A percentile compares a stretch with the other conserved stretches of the same genome.
Conservation (phyloP, 53 echinoderm and acorn worm genomes). For the Hippasteria phrygiana region DNA sequence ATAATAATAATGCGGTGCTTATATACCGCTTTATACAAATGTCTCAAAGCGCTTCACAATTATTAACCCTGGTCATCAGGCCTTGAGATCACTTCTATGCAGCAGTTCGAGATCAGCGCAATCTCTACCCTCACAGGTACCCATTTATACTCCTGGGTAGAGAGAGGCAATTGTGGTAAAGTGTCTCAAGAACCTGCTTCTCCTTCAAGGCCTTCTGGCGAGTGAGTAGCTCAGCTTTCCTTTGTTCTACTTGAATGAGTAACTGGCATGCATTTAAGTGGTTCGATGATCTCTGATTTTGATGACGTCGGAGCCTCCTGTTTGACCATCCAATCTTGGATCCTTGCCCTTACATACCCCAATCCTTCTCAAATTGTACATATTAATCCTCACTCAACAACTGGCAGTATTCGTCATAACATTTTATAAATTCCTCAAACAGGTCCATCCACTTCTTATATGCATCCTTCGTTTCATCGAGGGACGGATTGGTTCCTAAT, state of each 20-base stretch:
- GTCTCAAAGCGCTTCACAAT: no score
- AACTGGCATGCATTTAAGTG: conserved; percentile 25
- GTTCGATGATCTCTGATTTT: conserved; percentile 21
- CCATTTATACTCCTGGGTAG: no score
- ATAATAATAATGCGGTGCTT: neutral
- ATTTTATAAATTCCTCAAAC: conserved; percentile 51
- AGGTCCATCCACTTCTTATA: conserved; percentile 56
- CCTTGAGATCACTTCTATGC: no score
- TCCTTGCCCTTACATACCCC: conserved; percentile 25
- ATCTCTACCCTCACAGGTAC: no score
- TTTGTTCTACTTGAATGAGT: conserved; percentile 16
- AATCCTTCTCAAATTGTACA: conserved; percentile 27
- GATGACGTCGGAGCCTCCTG: no score
- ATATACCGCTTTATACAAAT: neutral
- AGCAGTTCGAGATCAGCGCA: no score
- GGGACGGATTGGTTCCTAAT: conserved; percentile 54
- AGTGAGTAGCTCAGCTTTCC: conserved; percentile 4
- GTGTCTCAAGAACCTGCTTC: conserved; percentile 37
- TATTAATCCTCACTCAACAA: no score
- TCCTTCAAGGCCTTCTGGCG: conserved; percentile 3
- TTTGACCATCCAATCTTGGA: conserved; percentile 65
- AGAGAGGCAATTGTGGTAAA: no score
- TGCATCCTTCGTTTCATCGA: conserved; percentile 22
- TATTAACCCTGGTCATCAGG: no score
- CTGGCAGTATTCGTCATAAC: conserved; percentile 52